Percentiles rank a stretch among this genome's conserved stretches.
Evolutionary conservation across 2,888 invertebrate genomes (phyloP).

Genomic region (Tyria jacobaeae): DNA sequence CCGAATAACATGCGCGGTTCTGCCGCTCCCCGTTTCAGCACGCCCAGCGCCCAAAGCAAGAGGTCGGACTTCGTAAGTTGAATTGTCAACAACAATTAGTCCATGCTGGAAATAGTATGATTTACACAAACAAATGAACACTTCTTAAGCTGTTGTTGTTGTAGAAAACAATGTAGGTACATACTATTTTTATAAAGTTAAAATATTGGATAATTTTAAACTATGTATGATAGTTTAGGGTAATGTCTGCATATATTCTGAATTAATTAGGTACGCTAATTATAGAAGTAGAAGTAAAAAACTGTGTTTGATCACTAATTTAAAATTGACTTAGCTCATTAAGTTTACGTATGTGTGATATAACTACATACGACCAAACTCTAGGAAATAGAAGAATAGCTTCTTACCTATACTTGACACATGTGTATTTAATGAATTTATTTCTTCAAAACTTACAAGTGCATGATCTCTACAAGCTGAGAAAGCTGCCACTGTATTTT

Average conservation of each 20-base stretch:
- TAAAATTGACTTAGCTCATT: background rate
- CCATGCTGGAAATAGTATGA: slow-evolving; percentile 85
- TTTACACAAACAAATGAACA: slow-evolving; percentile 5
- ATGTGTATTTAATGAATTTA: background rate
- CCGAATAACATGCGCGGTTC: slow-evolving; percentile 87
- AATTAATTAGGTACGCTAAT: background rate
- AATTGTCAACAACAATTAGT: slow-evolving; percentile 88
- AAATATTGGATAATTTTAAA: no score
- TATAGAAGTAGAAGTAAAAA: background rate
- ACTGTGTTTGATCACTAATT: background rate
- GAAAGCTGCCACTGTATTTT: slow-evolving; percentile 88
- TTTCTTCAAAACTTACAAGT: slow-evolving; percentile 83
- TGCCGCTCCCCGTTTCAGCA: slow-evolving; percentile 67
- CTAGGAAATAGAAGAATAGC: no score
- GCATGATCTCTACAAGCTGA: slow-evolving; percentile 88
- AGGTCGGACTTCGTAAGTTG: slow-evolving; percentile 90
- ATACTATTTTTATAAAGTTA: no score
- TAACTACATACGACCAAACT: no score
- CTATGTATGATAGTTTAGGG: no score
- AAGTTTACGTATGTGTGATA: background rate
- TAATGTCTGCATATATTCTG: background rate
- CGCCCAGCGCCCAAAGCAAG: slow-evolving; percentile 76
- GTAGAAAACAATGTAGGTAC: background rate
- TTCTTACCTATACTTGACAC: background rate
- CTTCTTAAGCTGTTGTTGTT: no score